Conservation (phyloP, 2,113 vertebrate species). For the Macquaria ambigua region DNA sequence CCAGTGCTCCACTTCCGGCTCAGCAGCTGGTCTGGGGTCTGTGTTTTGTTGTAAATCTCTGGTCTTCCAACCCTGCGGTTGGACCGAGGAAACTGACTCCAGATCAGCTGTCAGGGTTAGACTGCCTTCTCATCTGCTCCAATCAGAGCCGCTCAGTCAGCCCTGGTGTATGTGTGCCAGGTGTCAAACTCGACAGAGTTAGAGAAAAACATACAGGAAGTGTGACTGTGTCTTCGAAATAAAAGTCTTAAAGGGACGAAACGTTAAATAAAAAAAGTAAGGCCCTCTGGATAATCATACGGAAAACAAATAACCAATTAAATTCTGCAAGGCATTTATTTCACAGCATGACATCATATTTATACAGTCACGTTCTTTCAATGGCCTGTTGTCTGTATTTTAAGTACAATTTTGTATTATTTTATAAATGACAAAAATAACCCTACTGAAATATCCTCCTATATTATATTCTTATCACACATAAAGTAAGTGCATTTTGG, state of each 20-base stretch:
- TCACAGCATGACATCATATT: background rate
- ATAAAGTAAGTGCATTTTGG: background rate
- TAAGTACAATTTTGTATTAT: too few relatives aligned
- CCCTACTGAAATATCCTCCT: too few relatives aligned
- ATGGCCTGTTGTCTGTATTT: background rate
- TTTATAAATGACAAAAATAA: too few relatives aligned
- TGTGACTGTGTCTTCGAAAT: background rate
- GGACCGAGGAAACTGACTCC: background rate
- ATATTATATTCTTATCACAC: too few relatives aligned
- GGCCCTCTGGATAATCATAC: background rate
- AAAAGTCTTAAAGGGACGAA: background rate
- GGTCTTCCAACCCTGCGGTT: rapidly evolving
- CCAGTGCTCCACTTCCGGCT: slow-evolving; percentile 34
- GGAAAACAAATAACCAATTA: background rate
- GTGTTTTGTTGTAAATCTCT: background rate
- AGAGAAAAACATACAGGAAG: background rate
- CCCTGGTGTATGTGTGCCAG: background rate
- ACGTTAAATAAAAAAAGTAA: background rate
- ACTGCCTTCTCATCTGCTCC: slow-evolving; percentile 28
- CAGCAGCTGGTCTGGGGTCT: slow-evolving; percentile 27
- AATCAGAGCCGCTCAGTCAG: slow-evolving; percentile 34
- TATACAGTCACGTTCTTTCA: too few relatives aligned
- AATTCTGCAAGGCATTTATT: background rate
- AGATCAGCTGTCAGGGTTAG: slow-evolving; percentile 3
- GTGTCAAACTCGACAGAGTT: background rate